Percentiles rank a stretch among this genome's conserved stretches.
Conservation (phyloP, 2,113 vertebrate genomes). For the Perccottus glenii region DNA sequence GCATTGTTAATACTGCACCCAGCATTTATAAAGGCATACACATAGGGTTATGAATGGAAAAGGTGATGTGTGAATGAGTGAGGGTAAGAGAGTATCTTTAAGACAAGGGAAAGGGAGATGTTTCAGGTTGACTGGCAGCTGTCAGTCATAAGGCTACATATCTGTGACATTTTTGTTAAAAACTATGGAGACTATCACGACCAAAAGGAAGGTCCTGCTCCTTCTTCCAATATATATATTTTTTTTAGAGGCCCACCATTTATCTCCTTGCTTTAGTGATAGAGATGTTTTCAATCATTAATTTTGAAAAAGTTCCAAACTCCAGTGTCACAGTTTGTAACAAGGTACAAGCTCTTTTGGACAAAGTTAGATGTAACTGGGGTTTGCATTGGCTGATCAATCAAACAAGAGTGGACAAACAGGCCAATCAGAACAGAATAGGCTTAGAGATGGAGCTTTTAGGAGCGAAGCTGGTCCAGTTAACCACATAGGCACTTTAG, state of each 20-base stretch:
- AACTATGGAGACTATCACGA: constrained; percentile 17
- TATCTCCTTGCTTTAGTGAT: too few relatives aligned
- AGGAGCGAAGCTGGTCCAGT: too few relatives aligned
- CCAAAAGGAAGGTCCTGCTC: background rate
- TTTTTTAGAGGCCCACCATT: background rate
- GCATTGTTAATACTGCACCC: background rate
- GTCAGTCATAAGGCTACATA: constrained; percentile 33
- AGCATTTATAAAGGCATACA: background rate
- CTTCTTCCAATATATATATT: background rate
- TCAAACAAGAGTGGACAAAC: too few relatives aligned
- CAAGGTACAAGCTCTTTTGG: too few relatives aligned
- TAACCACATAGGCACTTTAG: too few relatives aligned
- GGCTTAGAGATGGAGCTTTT: too few relatives aligned
- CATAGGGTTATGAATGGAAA: background rate
- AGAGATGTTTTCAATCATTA: too few relatives aligned
- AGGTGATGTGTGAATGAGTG: background rate
- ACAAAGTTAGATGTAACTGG: too few relatives aligned
- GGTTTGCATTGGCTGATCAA: too few relatives aligned
- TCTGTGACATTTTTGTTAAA: constrained; percentile 42
- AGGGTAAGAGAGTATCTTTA: background rate
- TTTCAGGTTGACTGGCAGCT: constrained; percentile 30
- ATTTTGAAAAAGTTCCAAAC: too few relatives aligned
- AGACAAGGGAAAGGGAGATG: background rate
- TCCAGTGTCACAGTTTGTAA: too few relatives aligned
- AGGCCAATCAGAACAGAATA: too few relatives aligned